Evolutionary conservation across 2,113 vertebrate genomes (phyloP), one percentile per base, ranked within the genome.

Genomic region (Syrrhaptes paradoxus): DNA sequence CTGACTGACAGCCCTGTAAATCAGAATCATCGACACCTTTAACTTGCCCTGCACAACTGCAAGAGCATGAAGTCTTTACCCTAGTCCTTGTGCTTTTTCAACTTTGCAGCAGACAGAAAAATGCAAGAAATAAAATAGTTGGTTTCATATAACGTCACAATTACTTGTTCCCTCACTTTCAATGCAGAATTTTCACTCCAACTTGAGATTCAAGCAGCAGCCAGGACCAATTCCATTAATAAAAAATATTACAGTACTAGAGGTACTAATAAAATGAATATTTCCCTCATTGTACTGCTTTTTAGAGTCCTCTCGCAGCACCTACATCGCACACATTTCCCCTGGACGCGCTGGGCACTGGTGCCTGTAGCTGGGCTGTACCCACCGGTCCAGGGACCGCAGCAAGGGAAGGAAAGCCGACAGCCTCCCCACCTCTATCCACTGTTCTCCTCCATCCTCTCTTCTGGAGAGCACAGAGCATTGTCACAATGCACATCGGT

Each of bases 1-100:
- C 88, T 92, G 76, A 95, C 73, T 93, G 80, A 84, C 92, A 97
- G 93, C 17, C 75, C 55, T 46, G 1, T 90, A 97, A 93, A 94
- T 38, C 6, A 15, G 71, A 93, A 62, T 75, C 38, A 46, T 81
- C 76, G 25, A 36, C 58, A 31, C 52, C 81, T 54, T 16, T 7
- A 87, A n/a, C 55, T 54, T 24, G 32, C 57, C 67, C 48, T 48
- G 55, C 43, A 59, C 26, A 58, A 85, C 26, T 48, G 15, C 26
- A 51, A 43, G 43, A 93, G 21, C 9, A 43, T 36, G 1, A 38
- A n/a, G 26, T 12, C 54, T 32, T 32, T 24, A 8, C 18, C 32
- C 38, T 21, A 13, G 18, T 57, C 43, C 38, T 31, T 36, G 12
- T 24, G 58, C 5, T 38, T 66, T 61, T 74, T 20, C 15, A 66